A percentile compares a stretch with the other conserved stretches of the same genome.
Conservation (phyloP, 2,113 vertebrate genomes). For the Pitta sordida region DNA sequence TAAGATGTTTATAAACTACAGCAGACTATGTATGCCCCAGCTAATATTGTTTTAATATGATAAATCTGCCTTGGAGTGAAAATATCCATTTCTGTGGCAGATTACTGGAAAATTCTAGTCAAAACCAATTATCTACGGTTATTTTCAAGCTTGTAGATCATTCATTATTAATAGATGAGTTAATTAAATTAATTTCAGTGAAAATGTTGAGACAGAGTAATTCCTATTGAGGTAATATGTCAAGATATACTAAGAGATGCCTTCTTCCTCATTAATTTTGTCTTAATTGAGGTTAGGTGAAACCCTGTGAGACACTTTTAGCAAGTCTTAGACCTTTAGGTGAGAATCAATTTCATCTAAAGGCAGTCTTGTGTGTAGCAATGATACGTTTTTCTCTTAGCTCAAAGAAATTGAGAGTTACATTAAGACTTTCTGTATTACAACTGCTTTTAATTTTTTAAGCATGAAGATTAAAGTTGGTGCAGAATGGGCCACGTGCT, state of each 20-base stretch:
- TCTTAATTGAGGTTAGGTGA: slow-evolving; percentile 35
- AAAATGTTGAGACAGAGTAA: slow-evolving; percentile 2
- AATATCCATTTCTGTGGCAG: slow-evolving; percentile 28
- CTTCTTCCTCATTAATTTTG: slow-evolving; percentile 48
- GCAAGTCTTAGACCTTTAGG: neutral
- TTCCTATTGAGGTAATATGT: slow-evolving; percentile 16
- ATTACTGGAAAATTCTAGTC: slow-evolving; percentile 44
- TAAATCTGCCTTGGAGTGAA: slow-evolving; percentile 25
- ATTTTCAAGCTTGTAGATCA: slow-evolving; percentile 49
- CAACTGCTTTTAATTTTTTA: neutral
- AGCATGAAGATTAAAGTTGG: neutral
- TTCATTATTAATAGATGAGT: slow-evolving; percentile 56
- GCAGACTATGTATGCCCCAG: neutral
- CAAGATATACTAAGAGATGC: slow-evolving; percentile 19
- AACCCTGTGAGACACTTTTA: neutral
- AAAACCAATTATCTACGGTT: slow-evolving; percentile 43
- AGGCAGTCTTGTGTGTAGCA: neutral
- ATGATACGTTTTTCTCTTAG: neutral
- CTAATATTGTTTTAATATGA: slow-evolving; percentile 30
- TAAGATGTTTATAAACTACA: neutral
- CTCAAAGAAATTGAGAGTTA: neutral
- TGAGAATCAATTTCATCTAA: slow-evolving; percentile 14
- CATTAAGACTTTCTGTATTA: neutral
- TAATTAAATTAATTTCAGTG: slow-evolving; percentile 60
- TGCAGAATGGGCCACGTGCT: neutral